Base-by-base conservation (phyloP, 2,888 invertebrate genomes). In the Stenotaenia linearis region DNA sequence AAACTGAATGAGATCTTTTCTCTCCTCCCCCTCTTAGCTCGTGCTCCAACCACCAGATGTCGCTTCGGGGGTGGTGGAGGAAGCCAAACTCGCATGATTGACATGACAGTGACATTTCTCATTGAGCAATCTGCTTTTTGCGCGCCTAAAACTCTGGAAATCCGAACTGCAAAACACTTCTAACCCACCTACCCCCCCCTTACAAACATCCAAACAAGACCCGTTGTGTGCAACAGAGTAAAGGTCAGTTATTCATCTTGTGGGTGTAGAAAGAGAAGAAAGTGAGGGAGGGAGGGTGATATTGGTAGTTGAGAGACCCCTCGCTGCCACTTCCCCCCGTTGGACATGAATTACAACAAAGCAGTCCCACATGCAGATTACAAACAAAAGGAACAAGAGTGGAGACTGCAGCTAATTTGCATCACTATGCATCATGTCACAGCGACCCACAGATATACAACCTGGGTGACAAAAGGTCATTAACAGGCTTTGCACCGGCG, bases 1-100 rank as follows among this genome's bases (percentile, higher is more conserved):
- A 61, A 61, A 61, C 61, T 61, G 61, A 61, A 61, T 61, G 61
- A 61, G 61, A 61, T 61, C 61, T 61, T 61, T 61, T 61, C 61
- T 61, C 25, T 61, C 61, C 61, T 61, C 61, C 61, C 61, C 61
- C 61, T 25, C 61, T 23, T 25, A 61, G 61, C 61, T 61, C 61
- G 61, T 25, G 61, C 61, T 61, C 61, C 15, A 61, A 61, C 61
- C 61, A 61, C 61, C 61, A 61, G 61, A 61, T 61, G 61, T 61
- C 61, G 61, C 61, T 61, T 25, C 25, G 15, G 61, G 61, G 61
- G 6, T 21, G 25, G 1, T 25, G 2, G 10, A 15, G 23, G 61
- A 21, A 61, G 61, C 61, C 23, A 61, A 61, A 23, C 61, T 61
- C 25, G 23, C 25, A 61, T 61, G 61, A 61, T 61, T 61, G 61